Conservation (phyloP, 2,888 invertebrate genomes). For the Ceramica pisi region DNA sequence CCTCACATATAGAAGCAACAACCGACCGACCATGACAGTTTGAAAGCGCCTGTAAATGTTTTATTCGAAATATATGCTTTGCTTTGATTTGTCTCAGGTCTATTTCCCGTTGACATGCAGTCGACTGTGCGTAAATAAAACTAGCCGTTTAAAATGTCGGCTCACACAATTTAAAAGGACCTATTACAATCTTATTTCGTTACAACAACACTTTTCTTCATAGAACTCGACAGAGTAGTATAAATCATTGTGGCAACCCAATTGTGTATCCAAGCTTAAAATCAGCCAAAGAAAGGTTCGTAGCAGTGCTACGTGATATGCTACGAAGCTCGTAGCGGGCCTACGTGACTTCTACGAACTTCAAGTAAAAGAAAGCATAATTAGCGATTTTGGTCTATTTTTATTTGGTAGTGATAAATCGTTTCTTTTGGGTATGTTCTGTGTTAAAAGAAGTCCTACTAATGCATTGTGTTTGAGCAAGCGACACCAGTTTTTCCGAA, state of each 20-base stretch:
- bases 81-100: no score
- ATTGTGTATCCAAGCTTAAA: constrained; percentile 8
- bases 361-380: constrained; percentile 32
- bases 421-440: constrained; percentile 6
- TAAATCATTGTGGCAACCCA: constrained; percentile 23
- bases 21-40: no score
- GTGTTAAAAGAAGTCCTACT: not conserved
- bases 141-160: no score
- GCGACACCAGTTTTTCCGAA: not conserved
- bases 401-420: not conserved
- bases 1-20: no score
- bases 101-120: no score
- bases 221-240: not conserved
- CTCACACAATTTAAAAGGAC: not conserved
- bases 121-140: no score
- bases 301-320: constrained; percentile 60
- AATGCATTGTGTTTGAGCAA: not conserved
- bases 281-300: constrained; percentile 35
- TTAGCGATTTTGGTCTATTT: not conserved
- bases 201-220: not conserved
- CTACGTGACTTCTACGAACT: constrained; percentile 51
- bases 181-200: not conserved
- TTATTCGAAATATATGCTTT: no score
- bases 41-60: no score
- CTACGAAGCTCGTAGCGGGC: constrained; percentile 53